Evolutionary conservation across 2,113 vertebrate species (phyloP), one percentile per base, ranked within the genome.

Genomic region (Thryonomys swinderianus): DNA sequence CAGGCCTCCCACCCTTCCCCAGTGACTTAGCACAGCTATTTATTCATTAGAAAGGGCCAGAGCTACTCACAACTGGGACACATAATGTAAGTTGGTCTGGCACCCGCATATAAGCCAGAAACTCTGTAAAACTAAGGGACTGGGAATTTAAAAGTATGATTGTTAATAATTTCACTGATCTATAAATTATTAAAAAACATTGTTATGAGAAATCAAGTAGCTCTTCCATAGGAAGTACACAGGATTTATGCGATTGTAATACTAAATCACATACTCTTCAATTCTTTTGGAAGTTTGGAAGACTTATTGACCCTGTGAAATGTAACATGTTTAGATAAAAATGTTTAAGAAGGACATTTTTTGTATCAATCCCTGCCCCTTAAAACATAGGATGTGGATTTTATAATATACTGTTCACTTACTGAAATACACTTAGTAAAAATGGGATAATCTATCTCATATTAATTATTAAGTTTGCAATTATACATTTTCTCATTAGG

Each of bases 171-270:
- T 74, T 94, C 27, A 81, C 1, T 8, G 55, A 23, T 9, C 73
- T 25, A 78, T 20, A 89, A 86, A 9, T 53, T 55, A 92, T 73
- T 81, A 27, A 20, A 76, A n/a, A 76, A 34, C 2, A 53, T 57
- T 11, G 1, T 91, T 64, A 64, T 1, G 81, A 83, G 51, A 89
- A 88, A 84, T 78, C 30, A 66, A 4, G 45, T 34, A 23, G 1
- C 2, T 62, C 20, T 90, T 71, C 57, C 71, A 87, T 7, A 89
- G 11, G 21, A 59, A 71, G 67, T 80, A 37, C 30, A n/a, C 34
- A 78, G 45, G 80, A 87, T 92, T 92, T 84, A 87, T 90, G 23
- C 89, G 42, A 30, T 61, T 90, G 2, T 80, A 62, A 62, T 59
- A 85, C 11, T 59, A 62, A 80, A 71, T 57, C 16, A 64, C 20